A percentile compares a stretch with the other conserved stretches of the same genome.
Conservation (phyloP, 1,140 invertebrate species). For the Orius insidiosus region DNA sequence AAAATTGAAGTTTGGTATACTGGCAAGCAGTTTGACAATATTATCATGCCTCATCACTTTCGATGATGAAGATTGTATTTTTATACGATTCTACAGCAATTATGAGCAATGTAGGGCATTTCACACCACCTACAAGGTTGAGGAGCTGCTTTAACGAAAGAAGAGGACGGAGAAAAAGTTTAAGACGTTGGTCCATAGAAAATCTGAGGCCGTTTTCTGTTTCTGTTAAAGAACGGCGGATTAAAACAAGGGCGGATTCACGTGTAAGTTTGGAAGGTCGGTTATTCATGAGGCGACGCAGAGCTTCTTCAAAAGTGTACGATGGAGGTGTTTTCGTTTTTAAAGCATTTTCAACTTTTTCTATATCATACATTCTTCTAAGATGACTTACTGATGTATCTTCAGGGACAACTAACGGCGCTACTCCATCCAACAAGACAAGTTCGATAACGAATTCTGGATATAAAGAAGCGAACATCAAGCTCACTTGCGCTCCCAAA, state of each 20-base stretch:
- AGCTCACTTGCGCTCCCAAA: conserved; percentile 32
- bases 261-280: conserved; percentile 24
- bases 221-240: conserved; percentile 29
- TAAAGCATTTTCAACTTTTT: conserved; percentile 9
- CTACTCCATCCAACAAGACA: conserved; percentile 32
- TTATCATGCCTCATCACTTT: conserved; percentile 4
- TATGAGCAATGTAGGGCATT: conserved; percentile 23
- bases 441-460: conserved; percentile 32
- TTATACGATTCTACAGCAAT: conserved; percentile 17
- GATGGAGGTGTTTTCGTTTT: conserved; percentile 22
- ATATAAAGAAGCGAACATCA: conserved; percentile 29
- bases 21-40: conserved; percentile 20
- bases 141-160: conserved; percentile 17
- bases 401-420: conserved; percentile 22
- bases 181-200: conserved; percentile 25
- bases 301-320: conserved; percentile 33
- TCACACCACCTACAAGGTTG: conserved; percentile 16
- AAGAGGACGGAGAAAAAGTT: conserved; percentile 11
- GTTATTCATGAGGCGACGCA: conserved; percentile 27
- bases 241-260: conserved; percentile 29
- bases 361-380: conserved; percentile 21
- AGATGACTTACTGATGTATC: conserved; percentile 22
- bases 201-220: conserved; percentile 24
- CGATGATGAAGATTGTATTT: conserved; percentile 12
- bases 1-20: conserved; percentile 23